Evolutionary conservation across 1,140 invertebrate genomes (phyloP).

Genomic region (Temnothorax nylanderi): DNA sequence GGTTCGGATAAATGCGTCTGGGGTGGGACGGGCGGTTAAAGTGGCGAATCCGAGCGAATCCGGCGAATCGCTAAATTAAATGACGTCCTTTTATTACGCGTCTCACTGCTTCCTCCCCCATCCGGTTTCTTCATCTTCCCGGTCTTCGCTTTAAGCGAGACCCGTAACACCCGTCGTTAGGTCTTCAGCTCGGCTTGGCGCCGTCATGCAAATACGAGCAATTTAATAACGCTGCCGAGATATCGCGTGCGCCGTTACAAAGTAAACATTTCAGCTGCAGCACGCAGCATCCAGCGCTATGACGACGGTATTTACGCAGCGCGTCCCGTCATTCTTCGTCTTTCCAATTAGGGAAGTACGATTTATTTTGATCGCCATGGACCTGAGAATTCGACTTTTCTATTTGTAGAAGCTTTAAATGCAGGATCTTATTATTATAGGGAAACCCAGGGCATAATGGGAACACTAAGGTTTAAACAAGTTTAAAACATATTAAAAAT

Average conservation of each 20-base stretch:
- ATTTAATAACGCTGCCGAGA: conserved; percentile 57
- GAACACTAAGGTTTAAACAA: too few relatives aligned
- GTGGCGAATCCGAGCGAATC: conserved; percentile 44
- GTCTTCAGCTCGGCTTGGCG: conserved; percentile 53
- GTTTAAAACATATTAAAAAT: too few relatives aligned
- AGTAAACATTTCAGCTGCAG: conserved; percentile 50
- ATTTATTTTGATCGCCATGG: conserved; percentile 20
- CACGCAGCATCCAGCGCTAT: not conserved
- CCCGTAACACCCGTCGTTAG: conserved; percentile 55
- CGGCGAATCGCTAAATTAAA: conserved; percentile 61
- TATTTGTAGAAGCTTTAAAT: not conserved
- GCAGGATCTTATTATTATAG: too few relatives aligned
- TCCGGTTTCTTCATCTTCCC: not conserved
- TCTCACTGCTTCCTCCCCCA: not conserved
- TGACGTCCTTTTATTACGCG: conserved; percentile 60
- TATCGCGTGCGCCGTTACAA: conserved; percentile 57
- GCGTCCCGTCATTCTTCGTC: conserved; percentile 46
- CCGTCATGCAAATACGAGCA: conserved; percentile 61
- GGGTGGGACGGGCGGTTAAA: not conserved
- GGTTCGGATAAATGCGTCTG: conserved; percentile 45
- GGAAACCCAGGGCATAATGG: too few relatives aligned
- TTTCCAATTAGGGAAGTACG: conserved; percentile 37
- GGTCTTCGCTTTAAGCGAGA: conserved; percentile 41
- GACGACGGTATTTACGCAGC: conserved; percentile 47
- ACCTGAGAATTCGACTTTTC: not conserved